phyloP scores from a whole-genome alignment of 2,888 invertebrate species.

The Ceriagrion tenellum region DNA sequence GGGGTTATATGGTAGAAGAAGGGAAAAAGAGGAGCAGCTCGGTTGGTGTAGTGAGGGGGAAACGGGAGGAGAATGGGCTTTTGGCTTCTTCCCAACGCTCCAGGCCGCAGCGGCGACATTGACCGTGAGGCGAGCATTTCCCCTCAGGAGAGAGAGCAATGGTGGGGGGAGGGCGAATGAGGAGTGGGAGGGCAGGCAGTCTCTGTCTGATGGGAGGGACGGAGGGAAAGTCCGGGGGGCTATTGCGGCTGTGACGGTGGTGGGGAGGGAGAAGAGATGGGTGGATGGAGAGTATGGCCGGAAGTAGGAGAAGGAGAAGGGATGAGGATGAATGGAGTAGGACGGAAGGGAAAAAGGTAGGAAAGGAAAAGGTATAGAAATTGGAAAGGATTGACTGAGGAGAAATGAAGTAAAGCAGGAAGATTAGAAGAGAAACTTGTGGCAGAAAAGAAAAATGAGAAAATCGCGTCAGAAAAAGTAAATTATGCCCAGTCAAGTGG shows the following conservation, averaged over 20 bases:
- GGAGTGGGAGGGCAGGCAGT: not conserved
- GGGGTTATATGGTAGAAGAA: not conserved
- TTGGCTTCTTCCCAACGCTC: conserved; percentile 64
- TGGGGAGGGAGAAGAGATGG: not conserved
- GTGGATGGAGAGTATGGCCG: not conserved
- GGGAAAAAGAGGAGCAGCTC: not conserved
- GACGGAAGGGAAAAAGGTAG: not conserved
- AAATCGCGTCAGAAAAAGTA: no score
- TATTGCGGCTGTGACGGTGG: conserved; percentile 43
- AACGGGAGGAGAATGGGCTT: conserved; percentile 29
- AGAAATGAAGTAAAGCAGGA: not conserved
- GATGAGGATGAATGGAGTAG: not conserved
- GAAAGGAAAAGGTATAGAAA: not conserved
- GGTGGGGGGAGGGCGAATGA: not conserved
- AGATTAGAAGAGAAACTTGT: not conserved
- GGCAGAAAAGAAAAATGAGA: no score
- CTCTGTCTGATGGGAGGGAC: not conserved
- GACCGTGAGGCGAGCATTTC: conserved; percentile 57
- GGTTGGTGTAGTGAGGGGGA: not conserved
- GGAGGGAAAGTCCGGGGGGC: not conserved
- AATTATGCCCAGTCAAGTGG: no score
- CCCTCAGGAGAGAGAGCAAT: not conserved
- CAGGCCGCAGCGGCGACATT: conserved; percentile 61
- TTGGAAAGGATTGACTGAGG: not conserved
- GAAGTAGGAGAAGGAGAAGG: not conserved